Evolutionary conservation across 2,888 invertebrate species (phyloP).

Genomic region (Catocala nupta): DNA sequence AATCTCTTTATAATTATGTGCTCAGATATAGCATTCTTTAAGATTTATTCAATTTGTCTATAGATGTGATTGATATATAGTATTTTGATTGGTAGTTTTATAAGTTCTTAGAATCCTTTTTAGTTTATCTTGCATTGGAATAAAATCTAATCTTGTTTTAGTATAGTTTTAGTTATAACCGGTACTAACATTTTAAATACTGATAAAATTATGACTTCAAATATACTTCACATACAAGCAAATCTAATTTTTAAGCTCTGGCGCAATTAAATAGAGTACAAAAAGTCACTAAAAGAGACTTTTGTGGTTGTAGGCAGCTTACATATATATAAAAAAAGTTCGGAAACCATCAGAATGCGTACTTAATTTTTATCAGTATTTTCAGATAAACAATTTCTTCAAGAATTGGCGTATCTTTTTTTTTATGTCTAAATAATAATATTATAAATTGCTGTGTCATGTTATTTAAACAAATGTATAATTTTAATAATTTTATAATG

Average conservation of each 20-base stretch:
- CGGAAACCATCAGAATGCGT: constrained; percentile 38
- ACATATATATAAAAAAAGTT: constrained; percentile 16
- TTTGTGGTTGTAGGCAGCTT: constrained; percentile 41
- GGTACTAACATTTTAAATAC: constrained; percentile 32
- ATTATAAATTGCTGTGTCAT: constrained; percentile 36
- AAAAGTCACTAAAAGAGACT: not conserved
- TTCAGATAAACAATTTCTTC: constrained; percentile 25
- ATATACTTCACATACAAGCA: not conserved
- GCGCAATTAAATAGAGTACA: constrained; percentile 25
- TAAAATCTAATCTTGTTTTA: constrained; percentile 44
- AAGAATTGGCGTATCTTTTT: constrained; percentile 24
- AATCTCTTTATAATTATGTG: constrained; percentile 54
- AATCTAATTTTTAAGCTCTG: constrained; percentile 10
- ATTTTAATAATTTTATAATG: constrained; percentile 60
- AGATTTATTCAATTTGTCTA: constrained; percentile 41
- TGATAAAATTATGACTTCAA: constrained; percentile 5
- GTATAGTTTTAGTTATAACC: constrained; percentile 42
- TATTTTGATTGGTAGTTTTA: constrained; percentile 52
- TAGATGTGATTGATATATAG: constrained; percentile 47
- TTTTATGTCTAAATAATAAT: constrained; percentile 30
- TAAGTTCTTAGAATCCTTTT: constrained; percentile 50
- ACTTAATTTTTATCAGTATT: constrained; percentile 68
- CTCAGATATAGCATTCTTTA: constrained; percentile 40
- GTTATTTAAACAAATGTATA: constrained; percentile 56
- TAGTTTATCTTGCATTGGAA: constrained; percentile 46